Base-by-base conservation (phyloP, 2,113 vertebrate species). In the Barbus barbus region DNA sequence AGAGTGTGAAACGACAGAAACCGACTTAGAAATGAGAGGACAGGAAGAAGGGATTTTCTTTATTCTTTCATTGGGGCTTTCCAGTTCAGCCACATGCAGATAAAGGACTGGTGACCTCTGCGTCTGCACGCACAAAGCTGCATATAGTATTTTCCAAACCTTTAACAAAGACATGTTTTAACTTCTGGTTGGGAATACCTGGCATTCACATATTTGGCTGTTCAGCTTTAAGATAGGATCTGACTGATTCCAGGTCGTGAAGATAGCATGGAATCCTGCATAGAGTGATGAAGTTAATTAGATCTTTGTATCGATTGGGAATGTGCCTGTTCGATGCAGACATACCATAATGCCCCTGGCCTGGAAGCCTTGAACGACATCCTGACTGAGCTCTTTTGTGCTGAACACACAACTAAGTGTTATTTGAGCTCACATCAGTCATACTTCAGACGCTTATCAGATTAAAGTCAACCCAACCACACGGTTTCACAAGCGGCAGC, bases 31-130 rank as follows among this genome's bases (percentile, higher is more conserved):
- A 11, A 83, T 63, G 58, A 76, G 5, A 38, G n/a, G 48, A n/a
- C 44, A 61, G 38, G 38, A 76, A 48, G 75, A 82, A 83, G 48
- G 56, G 14, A 56, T 82, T 83, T 85, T 76, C 56, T 79, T 83
- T 74, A 38, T 67, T 69, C 73, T 85, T 85, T 71, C 22, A 28
- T 16, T 60, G 75, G 86, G 86, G 61, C 18, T 85, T 87, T 85
- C 86, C 86, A 83, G 44, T 16, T 46, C 28, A 41, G 65, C 46
- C 77, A 61, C 44, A 81, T 51, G 24, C 61, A 22, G 78, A 81
- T 41, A 76, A 76, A 4, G 13, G 38, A 41, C 22, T 36, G 53
- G 46, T 33, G 83, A 74, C 69, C 56, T 77, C 78, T 41, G 44
- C 7, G 18, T 83, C 41, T 28, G 38, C 58, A 79, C 9, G 24